Conservation (phyloP, 2,113 vertebrate species). For the Nycticryphes semicollaris region DNA sequence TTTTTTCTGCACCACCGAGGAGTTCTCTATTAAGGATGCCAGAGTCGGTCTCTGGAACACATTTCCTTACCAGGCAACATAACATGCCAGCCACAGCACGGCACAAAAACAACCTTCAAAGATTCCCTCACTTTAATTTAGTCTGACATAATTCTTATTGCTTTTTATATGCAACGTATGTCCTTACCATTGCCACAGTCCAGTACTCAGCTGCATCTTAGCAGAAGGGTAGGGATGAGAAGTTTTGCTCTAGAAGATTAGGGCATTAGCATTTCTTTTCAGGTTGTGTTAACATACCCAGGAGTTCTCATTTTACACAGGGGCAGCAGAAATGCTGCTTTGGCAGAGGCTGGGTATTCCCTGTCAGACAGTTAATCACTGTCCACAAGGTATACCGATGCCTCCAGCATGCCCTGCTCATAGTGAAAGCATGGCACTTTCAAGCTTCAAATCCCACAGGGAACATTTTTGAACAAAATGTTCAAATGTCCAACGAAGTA, state of each 20-base stretch:
- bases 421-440: neutral
- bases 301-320: slow-evolving; percentile 61
- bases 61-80: neutral
- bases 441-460: slow-evolving; percentile 11
- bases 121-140: neutral
- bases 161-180: neutral
- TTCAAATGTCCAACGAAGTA: neutral
- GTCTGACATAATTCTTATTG: neutral
- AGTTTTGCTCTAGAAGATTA: neutral
- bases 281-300: slow-evolving; percentile 1
- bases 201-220: neutral
- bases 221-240: neutral
- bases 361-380: neutral
- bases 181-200: slow-evolving; percentile 4
- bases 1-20: neutral
- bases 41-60: neutral
- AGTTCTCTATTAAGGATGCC: neutral
- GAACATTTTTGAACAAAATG: neutral
- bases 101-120: neutral
- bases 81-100: neutral
- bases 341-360: slow-evolving; percentile 2
- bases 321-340: slow-evolving; percentile 28
- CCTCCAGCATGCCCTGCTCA: neutral
- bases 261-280: neutral
- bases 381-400: neutral